Evolutionary conservation across 2,888 invertebrate genomes (phyloP), one percentile per base, ranked within the genome.

Genomic region (Lochmaea crataegi): DNA sequence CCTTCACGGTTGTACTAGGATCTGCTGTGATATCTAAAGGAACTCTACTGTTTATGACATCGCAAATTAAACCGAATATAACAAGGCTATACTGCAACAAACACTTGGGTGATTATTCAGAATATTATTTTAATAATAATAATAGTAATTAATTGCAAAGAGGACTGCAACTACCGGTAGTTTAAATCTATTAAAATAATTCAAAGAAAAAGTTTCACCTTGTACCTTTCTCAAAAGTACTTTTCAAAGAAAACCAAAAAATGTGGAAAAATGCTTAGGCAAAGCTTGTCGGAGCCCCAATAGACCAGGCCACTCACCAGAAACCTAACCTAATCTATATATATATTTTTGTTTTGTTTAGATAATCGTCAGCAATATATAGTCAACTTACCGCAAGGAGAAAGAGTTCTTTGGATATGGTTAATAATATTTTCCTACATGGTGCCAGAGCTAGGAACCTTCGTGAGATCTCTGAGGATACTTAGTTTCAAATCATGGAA

Each of bases 341-440:
- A n/a, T 32, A n/a, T n/a, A n/a, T 12, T n/a, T 14, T 32, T 63
- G 18, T 45, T 48, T 57, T 41, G 77, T 78, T 61, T 86, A 92
- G 93, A 89, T 73, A 48, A 84, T 82, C 84, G 85, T 77, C 82
- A 80, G 80, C 90, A 92, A 82, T 92, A 92, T 79, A 86, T 90
- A 75, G 91, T 92, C 1, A 85, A 87, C 7, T 86, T 92, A 32
- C 88, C 93, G 0, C 87, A 90, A 74, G 89, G 90, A 80, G 93
- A 94, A 82, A 89, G 92, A 76, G 88, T 93, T 70, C 88, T 91
- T 60, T 96, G 95, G 95, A 90, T 94, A 14, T 96, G 95, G 95
- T 91, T 93, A 64, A 85, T 95, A 41, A 87, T 95, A 57, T 91
- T 94, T 79, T 91, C 92, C 26, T 95, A 94, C 83, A 88, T 92